Base-by-base conservation (phyloP, 37 sponge, comb jelly and placozoan species). In the Axinella damicornis region DNA sequence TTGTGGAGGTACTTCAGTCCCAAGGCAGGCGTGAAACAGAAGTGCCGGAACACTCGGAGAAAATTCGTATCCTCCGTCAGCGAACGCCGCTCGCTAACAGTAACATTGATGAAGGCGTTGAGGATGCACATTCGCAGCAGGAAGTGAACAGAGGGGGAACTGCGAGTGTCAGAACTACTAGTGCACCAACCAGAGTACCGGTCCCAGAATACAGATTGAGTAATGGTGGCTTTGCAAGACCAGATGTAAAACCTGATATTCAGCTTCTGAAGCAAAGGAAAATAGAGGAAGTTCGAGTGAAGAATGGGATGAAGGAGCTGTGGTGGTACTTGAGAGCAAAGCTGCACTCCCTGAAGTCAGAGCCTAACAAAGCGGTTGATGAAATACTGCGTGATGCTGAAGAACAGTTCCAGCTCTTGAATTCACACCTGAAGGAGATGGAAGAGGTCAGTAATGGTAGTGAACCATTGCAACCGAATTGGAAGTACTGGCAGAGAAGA, bases 311-410 rank as follows among this genome's bases (percentile, higher is more conserved):
- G 5, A 75, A 39, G 32, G 92, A 92, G 60, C n/a, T 87, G 25
- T 92, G 88, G 92, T 87, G 84, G 88, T 77, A 87, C 37, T 20
- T 87, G 21, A 37, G 88, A 20, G 57, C 58, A 53, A 66, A 62
- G 53, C 22, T 73, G 40, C 28, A 74, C 14, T 53, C 55, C 0
- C 22, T 11, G 24, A 46, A 67, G 35, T 14, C 39, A 33, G 40
- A 30, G 32, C 21, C 31, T 2, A 20, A 33, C 28, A 17, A 53
- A 31, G 37, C 22, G 33, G 76, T 37, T n/a, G 59, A 24, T 22
- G 12, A 0, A 25, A 56, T 78, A 14, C 17, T 65, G 13, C 65
- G 57, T 21, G 65, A 58, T 53, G 36, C 77, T 22, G 39, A 78
- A 17, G 83, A 91, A 0, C 77, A 78, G 65, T 70, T 77, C 40